Evolutionary conservation across 2,888 invertebrate species (phyloP), one percentile per base, ranked within the genome.

Genomic region (Cepaea hortensis): DNA sequence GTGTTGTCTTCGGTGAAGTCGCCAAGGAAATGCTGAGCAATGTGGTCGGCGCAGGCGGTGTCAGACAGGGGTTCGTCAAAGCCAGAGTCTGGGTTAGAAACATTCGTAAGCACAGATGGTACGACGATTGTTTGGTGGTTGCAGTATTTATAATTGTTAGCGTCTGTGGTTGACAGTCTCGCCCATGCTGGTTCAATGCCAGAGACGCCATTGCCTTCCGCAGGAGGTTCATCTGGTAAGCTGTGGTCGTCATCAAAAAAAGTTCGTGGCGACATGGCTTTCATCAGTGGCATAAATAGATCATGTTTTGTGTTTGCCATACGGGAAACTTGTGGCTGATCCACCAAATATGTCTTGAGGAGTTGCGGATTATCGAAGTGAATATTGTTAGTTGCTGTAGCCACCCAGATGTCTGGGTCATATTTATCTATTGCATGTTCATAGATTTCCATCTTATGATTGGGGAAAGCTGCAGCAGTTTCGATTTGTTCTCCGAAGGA

Each of bases 1-100:
- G n/a, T n/a, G n/a, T 50, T n/a, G 6, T n/a, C 3, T 77, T n/a
- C 15, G 13, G 77, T 9, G 20, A 11, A 20, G 9, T 77, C n/a
- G n/a, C 11, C 23, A 23, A 62, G 5, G 15, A 15, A 3, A 4
- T 11, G 11, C 20, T 72, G 61, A 35, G 46, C 61, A 35, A 23
- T 20, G 62, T 5, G 68, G 3, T 76, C 48, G 13, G 76, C 15
- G 55, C 72, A 62, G 18, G 35, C 72, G 3, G 9, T 84, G 13
- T 84, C 85, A 9, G 77, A 79, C 15, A 79, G 7, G 2, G 79
- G 79, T 15, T 85, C 85, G 46, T 85, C 85, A 68, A 77, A 85
- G 23, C 85, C 85, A 7, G 85, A 85, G 18, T 85, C 85, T 0
- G 50, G 70, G 50, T 85, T 85, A 0, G 79, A 85, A 68, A 11